phyloP scores from a whole-genome alignment of 2,113 vertebrate genomes.

The Laticauda laticaudata region DNA sequence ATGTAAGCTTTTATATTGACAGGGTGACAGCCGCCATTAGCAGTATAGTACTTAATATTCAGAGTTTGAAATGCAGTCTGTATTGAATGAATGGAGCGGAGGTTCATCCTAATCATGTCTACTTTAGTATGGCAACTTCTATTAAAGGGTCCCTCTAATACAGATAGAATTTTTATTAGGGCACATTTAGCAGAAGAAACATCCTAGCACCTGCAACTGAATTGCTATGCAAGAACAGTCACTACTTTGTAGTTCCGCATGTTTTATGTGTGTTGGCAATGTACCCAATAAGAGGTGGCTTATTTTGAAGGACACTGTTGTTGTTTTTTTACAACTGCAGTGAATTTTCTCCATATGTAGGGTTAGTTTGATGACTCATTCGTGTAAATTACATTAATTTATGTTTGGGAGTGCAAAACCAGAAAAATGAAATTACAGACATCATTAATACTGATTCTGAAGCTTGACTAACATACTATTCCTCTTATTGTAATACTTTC shows the following conservation, averaged over 20 bases:
- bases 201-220: conserved; percentile 29
- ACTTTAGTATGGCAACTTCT: not conserved
- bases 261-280: not conserved
- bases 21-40: not conserved
- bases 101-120: not conserved
- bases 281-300: not conserved
- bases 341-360: not conserved
- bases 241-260: conserved; percentile 11
- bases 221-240: conserved; percentile 17
- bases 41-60: not conserved
- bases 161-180: conserved; percentile 1
- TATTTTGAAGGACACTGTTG: conserved; percentile 9
- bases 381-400: conserved; percentile 21
- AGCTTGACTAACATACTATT: conserved; percentile 11
- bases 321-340: conserved; percentile 10
- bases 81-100: not conserved
- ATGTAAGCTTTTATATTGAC: not conserved
- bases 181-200: conserved; percentile 3
- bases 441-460: conserved; percentile 17
- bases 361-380: conserved; percentile 21
- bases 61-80: not conserved
- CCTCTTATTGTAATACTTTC: not conserved
- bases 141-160: conserved; percentile 12
- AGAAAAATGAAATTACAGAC: conserved; percentile 26
- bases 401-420: conserved; percentile 8